phyloP scores from a whole-genome alignment of 1,140 invertebrate species.

The Drosophila kikkawai region DNA sequence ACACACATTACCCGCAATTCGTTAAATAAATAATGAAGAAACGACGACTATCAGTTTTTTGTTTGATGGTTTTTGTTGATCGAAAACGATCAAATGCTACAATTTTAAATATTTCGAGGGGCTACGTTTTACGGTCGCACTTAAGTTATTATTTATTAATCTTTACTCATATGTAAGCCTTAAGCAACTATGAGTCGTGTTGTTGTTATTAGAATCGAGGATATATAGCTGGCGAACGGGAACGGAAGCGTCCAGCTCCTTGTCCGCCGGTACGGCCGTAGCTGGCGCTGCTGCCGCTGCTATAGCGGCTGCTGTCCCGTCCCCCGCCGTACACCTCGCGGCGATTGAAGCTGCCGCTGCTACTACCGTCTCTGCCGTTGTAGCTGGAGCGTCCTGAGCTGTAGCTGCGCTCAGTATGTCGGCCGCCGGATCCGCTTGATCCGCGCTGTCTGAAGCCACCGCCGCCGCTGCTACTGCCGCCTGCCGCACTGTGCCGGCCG shows the following conservation, averaged over 20 bases:
- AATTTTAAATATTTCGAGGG: constrained; percentile 43
- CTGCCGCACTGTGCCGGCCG: constrained; percentile 86
- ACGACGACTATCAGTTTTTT: constrained; percentile 43
- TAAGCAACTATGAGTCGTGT: constrained; percentile 34
- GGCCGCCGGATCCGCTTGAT: constrained; percentile 82
- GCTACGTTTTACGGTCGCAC: constrained; percentile 45
- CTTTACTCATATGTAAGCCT: constrained; percentile 44
- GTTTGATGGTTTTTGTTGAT: constrained; percentile 25
- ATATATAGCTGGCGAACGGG: constrained; percentile 73
- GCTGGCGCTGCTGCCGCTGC: constrained; percentile 80
- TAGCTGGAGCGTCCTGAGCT: constrained; percentile 85
- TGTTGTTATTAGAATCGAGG: constrained; percentile 75
- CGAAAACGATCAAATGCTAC: constrained; percentile 48
- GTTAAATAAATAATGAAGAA: constrained; percentile 48
- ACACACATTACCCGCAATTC: constrained; percentile 19
- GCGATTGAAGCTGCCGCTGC: constrained; percentile 76
- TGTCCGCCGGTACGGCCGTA: constrained; percentile 84
- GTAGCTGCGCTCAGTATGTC: constrained; percentile 84
- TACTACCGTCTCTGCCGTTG: constrained; percentile 75
- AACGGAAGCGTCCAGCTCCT: constrained; percentile 77
- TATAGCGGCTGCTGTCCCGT: constrained; percentile 85
- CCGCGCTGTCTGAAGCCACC: constrained; percentile 83
- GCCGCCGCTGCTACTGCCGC: constrained; percentile 82
- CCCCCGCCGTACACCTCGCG: constrained; percentile 83
- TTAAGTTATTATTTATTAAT: constrained; percentile 57